A percentile compares a stretch with the other conserved stretches of the same genome.
Conservation (phyloP, 2,113 vertebrate genomes). For the Leucosticte australis region DNA sequence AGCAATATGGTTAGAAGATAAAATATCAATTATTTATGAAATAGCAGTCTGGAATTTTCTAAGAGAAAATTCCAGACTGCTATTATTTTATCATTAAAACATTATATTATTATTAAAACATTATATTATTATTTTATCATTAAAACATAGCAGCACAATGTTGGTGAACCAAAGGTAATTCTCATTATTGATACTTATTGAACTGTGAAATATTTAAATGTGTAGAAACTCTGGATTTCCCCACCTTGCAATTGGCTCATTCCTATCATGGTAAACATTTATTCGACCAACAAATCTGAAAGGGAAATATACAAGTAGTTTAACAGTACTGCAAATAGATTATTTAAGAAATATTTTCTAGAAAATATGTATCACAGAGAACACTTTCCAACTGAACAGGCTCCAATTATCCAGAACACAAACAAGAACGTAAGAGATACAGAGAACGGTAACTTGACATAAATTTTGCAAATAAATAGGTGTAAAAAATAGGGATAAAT, state of each 20-base stretch:
- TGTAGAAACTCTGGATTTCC: background rate
- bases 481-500: background rate
- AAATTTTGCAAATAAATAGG: background rate
- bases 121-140: too few species aligned
- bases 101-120: too few species aligned
- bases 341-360: background rate
- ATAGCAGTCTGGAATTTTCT: background rate
- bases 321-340: background rate
- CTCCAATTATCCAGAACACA: background rate
- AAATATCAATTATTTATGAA: background rate
- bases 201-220: background rate
- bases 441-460: background rate
- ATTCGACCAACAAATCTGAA: slow-evolving; percentile 93
- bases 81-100: too few species aligned
- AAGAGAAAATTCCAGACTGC: too few species aligned
- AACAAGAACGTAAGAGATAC: background rate
- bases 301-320: background rate
- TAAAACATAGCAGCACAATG: background rate
- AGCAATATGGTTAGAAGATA: background rate
- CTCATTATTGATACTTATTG: background rate
- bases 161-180: background rate
- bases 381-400: background rate
- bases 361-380: background rate
- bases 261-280: slow-evolving; percentile 89
- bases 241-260: slow-evolving; percentile 90